Evolutionary conservation across 2,797 vertebrate genomes (phyloP).

Genomic region (Ctenosaura bakeri): DNA sequence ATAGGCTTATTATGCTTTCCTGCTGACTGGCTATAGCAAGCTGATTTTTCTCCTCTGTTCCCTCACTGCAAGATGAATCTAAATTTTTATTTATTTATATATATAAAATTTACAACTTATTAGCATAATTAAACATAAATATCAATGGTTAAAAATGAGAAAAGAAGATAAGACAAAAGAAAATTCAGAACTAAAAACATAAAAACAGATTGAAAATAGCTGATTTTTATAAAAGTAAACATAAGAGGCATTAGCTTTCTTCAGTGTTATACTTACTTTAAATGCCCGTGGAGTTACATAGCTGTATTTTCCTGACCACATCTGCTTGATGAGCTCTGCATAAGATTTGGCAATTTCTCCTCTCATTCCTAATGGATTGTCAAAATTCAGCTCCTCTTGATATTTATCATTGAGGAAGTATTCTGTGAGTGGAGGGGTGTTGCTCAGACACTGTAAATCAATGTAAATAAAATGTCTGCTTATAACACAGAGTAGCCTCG

Average conservation of each 20-base stretch:
- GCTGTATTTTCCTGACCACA: slow-evolving; percentile 97
- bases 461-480: slow-evolving; percentile 23
- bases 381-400: slow-evolving; percentile 94
- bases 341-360: slow-evolving; percentile 97
- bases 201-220: background rate
- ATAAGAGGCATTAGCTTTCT: slow-evolving; percentile 5
- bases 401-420: slow-evolving; percentile 98
- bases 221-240: background rate
- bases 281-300: slow-evolving; percentile 96
- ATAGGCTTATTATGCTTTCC: background rate
- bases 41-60: background rate
- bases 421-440: slow-evolving; percentile 95
- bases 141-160: background rate
- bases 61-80: background rate
- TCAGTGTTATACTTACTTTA: slow-evolving; percentile 86
- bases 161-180: background rate
- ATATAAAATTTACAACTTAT: background rate
- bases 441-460: slow-evolving; percentile 93
- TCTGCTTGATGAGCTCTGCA: slow-evolving; percentile 95
- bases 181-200: background rate
- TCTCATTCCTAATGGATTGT: slow-evolving; percentile 98
- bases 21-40: background rate
- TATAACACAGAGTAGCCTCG: background rate
- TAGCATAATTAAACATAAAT: background rate
- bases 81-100: background rate